These are phyloP conservation scores for Blastomussa wellsi DNA, from an alignment of 92 coral and sea anemone genomes.

Conservation along the genomic window DNA sequence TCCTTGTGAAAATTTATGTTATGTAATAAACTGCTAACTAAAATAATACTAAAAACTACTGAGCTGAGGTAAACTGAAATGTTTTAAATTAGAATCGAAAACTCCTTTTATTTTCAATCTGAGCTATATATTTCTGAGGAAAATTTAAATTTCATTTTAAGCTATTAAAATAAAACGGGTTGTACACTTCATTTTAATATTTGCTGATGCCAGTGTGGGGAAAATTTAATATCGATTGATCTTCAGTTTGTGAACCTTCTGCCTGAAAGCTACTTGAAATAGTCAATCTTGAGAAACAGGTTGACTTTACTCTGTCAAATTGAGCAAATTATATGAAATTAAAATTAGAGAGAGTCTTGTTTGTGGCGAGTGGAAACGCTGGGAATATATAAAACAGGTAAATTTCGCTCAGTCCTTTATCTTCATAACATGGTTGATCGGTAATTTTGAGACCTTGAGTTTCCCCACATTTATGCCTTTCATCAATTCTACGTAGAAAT, in stretches of 20 bases:
- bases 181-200: background rate
- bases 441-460: background rate
- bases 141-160: background rate
- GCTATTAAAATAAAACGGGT: background rate
- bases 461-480: background rate
- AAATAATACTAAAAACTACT: background rate
- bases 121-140: background rate
- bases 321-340: background rate
- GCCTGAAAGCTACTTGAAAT: background rate
- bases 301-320: conserved; percentile 1
- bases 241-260: conserved; percentile 9
- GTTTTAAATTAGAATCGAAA: background rate
- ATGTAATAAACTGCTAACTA: background rate
- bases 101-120: background rate
- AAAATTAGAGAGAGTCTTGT: background rate
- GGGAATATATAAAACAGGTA: background rate
- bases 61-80: background rate
- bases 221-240: conserved; percentile 21
- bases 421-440: background rate
- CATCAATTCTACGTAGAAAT: too few relatives aligned
- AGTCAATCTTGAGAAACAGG: conserved; percentile 1
- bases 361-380: background rate
- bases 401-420: background rate
- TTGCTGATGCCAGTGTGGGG: background rate
- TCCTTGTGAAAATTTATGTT: too few relatives aligned